Evolutionary conservation across 2,888 invertebrate genomes (phyloP).

Genomic region (Ormyrus rosae): DNA sequence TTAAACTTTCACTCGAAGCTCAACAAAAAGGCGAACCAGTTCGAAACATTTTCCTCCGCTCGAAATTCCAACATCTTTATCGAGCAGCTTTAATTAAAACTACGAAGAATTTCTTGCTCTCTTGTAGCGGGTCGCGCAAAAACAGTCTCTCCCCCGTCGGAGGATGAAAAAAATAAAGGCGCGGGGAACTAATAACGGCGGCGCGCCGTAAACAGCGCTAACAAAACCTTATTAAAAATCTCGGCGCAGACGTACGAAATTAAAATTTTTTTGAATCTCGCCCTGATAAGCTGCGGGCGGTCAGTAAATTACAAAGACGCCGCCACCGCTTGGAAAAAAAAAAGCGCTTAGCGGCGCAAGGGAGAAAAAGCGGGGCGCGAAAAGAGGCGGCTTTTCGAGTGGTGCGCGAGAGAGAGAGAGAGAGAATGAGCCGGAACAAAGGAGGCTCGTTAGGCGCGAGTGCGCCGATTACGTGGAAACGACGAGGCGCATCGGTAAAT

Average conservation of each 20-base stretch:
- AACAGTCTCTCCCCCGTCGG: too few species aligned
- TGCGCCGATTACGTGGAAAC: constrained; percentile 58
- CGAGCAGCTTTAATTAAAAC: too few species aligned
- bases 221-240: constrained; percentile 32
- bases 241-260: neutral
- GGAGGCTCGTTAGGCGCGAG: constrained; percentile 73
- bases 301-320: constrained; percentile 19
- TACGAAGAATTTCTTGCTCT: neutral
- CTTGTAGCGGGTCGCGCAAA: too few species aligned
- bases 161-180: neutral
- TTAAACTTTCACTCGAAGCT: too few species aligned
- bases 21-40: too few species aligned
- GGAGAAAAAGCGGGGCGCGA: neutral
- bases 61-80: too few species aligned
- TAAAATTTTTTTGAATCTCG: constrained; percentile 29
- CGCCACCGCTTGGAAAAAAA: neutral
- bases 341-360: neutral
- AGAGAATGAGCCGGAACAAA: constrained; percentile 68
- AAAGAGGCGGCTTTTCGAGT: constrained; percentile 6
- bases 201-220: too few species aligned
- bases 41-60: too few species aligned
- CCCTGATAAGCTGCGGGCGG: neutral
- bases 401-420: constrained; percentile 48
- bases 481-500: constrained; percentile 66
- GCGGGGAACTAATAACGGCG: neutral